Evolutionary conservation across 1,140 invertebrate genomes (phyloP).

Genomic region (Lordiphosa collinella): DNA sequence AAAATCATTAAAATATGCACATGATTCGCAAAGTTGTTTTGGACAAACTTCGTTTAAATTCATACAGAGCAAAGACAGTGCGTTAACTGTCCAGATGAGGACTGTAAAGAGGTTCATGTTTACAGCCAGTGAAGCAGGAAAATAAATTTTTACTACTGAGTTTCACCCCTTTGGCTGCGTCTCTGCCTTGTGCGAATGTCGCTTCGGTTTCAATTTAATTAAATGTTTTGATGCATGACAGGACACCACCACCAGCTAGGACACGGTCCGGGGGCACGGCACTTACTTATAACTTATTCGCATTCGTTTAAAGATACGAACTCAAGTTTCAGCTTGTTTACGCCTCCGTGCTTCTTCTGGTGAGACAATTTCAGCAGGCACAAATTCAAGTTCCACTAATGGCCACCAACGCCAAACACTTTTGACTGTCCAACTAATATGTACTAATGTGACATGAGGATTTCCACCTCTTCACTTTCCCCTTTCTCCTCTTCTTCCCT

Average conservation of each 20-base stretch:
- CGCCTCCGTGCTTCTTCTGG: slow-evolving; percentile 39
- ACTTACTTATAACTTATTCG: slow-evolving; percentile 52
- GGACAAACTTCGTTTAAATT: slow-evolving; percentile 66
- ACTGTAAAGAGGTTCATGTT: no score
- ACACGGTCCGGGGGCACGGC: slow-evolving; percentile 19
- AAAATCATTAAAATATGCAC: slow-evolving; percentile 60
- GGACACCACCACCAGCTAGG: slow-evolving; percentile 20
- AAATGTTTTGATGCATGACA: slow-evolving; percentile 77
- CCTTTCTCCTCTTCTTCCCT: no score
- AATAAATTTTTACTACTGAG: no score
- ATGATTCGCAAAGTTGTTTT: slow-evolving; percentile 57
- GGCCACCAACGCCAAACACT: slow-evolving; percentile 31
- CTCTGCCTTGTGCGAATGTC: slow-evolving; percentile 18
- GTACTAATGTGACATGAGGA: slow-evolving; percentile 38
- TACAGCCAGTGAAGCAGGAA: no score
- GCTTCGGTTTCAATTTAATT: slow-evolving; percentile 69
- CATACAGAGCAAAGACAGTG: slow-evolving; percentile 34
- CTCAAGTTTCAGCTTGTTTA: slow-evolving; percentile 14
- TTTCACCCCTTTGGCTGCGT: background rate
- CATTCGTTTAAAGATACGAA: slow-evolving; percentile 59
- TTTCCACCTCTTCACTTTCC: background rate
- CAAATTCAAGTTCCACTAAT: slow-evolving; percentile 46
- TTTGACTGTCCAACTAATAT: slow-evolving; percentile 20
- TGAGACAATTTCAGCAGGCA: background rate
- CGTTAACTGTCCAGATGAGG: slow-evolving; percentile 13